Evolutionary conservation across 2,888 invertebrate genomes (phyloP), one percentile per base, ranked within the genome.

Genomic region (Pedicia rivosa): DNA sequence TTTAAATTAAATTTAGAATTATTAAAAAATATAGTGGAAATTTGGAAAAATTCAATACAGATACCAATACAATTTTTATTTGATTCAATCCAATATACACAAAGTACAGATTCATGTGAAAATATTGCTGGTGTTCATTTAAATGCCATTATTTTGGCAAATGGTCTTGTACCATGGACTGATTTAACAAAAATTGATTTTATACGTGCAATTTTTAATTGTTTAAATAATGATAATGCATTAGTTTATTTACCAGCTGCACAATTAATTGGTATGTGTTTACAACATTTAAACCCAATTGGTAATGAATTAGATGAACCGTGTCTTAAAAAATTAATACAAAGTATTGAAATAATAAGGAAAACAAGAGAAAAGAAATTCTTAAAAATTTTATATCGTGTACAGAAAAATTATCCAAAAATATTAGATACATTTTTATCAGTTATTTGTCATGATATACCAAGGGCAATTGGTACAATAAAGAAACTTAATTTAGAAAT

Each of bases 1-100:
- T 68, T 72, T 40, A 67, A 67, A 43, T 71, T 72, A 47, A 74
- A 78, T 49, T 49, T 77, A 28, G 69, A 72, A 44, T 50, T 73
- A 36, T 53, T 78, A 8, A 68, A 68, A 47, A 49, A 59, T 22
- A 48, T 68, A 28, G 52, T 69, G 3, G 66, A 66, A 46, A 57
- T 62, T 13, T 73, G 70, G 71, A 65, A 61, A 46, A 45, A 48
- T 29, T 47, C 55, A 29, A 49, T 70, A 4, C 35, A 31, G 2
- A 54, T 66, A 13, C 67, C 68, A 3, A 50, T 52, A 22, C 50
- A 50, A 32, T 42, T 52, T 3, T 41, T 61, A 3, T 46, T 45
- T 3, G 49, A 49, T 35, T 39, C 43, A 37, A 45, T 49, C 15
- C 0, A 49, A 54, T 12, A 52, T 56, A 42, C 38, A 7, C 39